Percentiles rank a stretch among this genome's conserved stretches.
These are phyloP conservation scores for Globicephala melas DNA, from an alignment of 2,113 vertebrate species.

Conservation along the genomic window DNA sequence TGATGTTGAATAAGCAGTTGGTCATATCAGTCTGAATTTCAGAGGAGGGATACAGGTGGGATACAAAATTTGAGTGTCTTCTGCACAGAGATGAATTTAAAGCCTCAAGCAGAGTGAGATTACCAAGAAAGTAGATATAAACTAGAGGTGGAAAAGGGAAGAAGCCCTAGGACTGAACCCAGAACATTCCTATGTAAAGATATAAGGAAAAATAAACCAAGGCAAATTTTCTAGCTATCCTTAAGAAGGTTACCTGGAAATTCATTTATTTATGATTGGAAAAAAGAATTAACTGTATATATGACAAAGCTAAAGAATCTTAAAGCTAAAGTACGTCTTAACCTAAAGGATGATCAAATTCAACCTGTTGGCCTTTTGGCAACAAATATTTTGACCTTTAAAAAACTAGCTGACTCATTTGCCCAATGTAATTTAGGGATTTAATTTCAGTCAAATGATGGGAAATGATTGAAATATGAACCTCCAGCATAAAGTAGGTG, in stretches of 20 bases:
- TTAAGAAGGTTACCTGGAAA: neutral
- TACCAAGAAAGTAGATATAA: neutral
- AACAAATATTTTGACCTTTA: neutral
- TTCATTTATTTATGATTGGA: neutral
- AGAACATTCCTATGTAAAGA: neutral
- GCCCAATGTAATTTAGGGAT: neutral
- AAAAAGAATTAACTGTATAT: neutral
- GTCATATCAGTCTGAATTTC: neutral
- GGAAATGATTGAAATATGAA: neutral
- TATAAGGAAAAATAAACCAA: conserved; percentile 1
- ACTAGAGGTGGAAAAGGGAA: neutral
- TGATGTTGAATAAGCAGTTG: neutral
- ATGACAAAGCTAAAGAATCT: neutral
- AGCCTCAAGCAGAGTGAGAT: neutral
- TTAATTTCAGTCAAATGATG: conserved; percentile 4
- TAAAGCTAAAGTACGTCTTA: neutral
- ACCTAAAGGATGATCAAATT: neutral
- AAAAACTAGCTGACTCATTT: neutral
- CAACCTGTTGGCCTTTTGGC: neutral
- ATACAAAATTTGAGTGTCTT: neutral
- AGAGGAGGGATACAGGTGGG: neutral
- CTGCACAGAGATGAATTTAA: neutral
- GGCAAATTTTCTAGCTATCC: neutral
- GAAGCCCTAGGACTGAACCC: neutral
- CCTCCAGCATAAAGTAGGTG: no score